Evolutionary conservation across 2,888 invertebrate genomes (phyloP).

Genomic region (Homarus gammarus): DNA sequence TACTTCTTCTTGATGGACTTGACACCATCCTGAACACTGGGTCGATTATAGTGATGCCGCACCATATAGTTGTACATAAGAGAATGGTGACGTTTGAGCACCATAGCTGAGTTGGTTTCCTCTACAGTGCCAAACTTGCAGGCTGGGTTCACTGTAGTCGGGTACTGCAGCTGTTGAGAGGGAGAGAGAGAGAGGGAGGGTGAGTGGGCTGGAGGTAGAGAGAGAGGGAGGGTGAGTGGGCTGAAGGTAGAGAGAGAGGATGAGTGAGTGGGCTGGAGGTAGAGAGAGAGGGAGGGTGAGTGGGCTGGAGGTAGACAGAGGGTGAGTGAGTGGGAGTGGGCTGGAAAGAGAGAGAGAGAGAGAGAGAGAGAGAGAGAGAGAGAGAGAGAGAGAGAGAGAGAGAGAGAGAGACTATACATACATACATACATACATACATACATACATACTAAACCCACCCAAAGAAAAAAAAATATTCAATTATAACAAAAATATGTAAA

Average conservation of each 20-base stretch:
- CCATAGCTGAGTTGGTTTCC: constrained; percentile 97
- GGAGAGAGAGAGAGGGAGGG: neutral
- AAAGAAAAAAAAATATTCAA: too few species aligned
- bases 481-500: too few species aligned
- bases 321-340: neutral
- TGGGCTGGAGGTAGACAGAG: neutral
- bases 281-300: neutral
- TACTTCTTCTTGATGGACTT: constrained; percentile 90
- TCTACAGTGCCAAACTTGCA: constrained; percentile 98
- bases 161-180: constrained; percentile 67
- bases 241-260: neutral
- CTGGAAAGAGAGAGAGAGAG: too few species aligned
- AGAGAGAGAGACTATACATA: too few species aligned
- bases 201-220: neutral
- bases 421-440: too few species aligned
- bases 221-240: too few species aligned
- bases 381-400: too few species aligned
- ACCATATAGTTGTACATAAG: constrained; percentile 85
- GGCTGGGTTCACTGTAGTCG: constrained; percentile 84
- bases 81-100: constrained; percentile 87
- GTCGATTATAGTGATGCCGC: constrained; percentile 89
- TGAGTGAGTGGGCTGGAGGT: neutral
- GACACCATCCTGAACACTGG: constrained; percentile 92
- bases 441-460: too few species aligned
- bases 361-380: too few species aligned